phyloP scores from a whole-genome alignment of 2,797 vertebrate genomes.

The Pangasius sanitwongsei region DNA sequence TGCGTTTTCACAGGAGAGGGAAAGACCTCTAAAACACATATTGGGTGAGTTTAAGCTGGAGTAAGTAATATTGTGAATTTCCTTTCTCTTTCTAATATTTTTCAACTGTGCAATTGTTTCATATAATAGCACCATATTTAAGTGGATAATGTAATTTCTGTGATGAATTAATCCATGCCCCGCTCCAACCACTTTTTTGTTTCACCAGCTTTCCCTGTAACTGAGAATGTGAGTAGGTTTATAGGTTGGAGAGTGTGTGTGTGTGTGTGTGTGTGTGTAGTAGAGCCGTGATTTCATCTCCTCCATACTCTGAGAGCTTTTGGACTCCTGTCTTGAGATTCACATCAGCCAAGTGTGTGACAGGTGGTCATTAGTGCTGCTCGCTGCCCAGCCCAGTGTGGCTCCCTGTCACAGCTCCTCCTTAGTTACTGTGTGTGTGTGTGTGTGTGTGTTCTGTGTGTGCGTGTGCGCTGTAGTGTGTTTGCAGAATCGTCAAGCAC shows the following conservation, averaged over 20 bases:
- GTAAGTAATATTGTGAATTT: background rate
- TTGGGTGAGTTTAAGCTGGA: constrained; percentile 81
- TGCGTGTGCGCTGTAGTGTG: constrained; percentile 44
- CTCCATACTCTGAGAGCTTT: constrained; percentile 31
- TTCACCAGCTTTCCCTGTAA: background rate
- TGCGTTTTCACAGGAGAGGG: constrained; percentile 94
- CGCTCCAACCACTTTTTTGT: background rate
- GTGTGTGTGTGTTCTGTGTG: constrained; percentile 8
- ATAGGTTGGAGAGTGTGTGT: background rate
- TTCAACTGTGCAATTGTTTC: constrained; percentile 9
- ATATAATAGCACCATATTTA: constrained; percentile 6
- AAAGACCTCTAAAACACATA: constrained; percentile 82
- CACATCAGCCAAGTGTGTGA: constrained; percentile 34
- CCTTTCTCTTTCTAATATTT: background rate
- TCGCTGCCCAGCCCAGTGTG: constrained; percentile 55
- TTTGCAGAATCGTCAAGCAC: constrained; percentile 60
- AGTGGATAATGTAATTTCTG: constrained; percentile 1
- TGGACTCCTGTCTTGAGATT: constrained; percentile 25
- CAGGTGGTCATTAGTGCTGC: constrained; percentile 39
- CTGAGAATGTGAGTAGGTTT: background rate
- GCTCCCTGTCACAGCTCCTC: constrained; percentile 48
- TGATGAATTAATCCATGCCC: constrained; percentile 12
- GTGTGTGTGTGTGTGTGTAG: too few species aligned
- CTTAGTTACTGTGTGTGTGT: constrained; percentile 17
- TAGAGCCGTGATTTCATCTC: background rate